Evolutionary conservation across 2,888 invertebrate genomes (phyloP), one percentile per base, ranked within the genome.

Genomic region (Napeogenes sylphis): DNA sequence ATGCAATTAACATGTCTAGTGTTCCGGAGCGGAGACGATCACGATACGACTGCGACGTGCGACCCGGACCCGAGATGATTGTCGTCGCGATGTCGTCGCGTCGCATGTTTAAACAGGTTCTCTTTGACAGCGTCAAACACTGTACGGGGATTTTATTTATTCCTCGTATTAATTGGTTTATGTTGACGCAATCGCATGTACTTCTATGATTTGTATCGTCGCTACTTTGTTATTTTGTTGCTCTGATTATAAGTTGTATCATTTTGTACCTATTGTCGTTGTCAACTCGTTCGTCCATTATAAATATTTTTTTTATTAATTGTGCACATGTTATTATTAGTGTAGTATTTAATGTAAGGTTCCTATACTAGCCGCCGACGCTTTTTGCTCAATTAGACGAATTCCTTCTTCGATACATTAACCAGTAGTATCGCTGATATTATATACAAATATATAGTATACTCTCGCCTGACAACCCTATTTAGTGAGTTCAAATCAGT

Each of bases 191-290:
- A 30, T 51, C 51, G 51, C 51, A 51, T 51, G 51, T 51, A 47
- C 38, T 38, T 42, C 8, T 51, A 51, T 3, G 51, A 51, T 30
- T 51, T 30, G 51, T 51, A 51, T 12, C 30, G 51, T 30, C 51
- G 51, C 51, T 51, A 51, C 30, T 51, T 51, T 51, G 51, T 51
- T 51, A 51, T 51, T 51, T n/a, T 51, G 51, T 51, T 51, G 30
- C 51, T 30, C 21, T 6, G 21, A 30, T 51, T 30, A 13, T 51
- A 30, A 12, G 51, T 6, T 30, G 21, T 51, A 6, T 51, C 51
- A 30, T 51, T 51, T 21, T 10, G 42, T 42, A 42, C 12, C 42
- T 51, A 51, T 51, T 51, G 21, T 51, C 51, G 51, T 51, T 51
- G 51, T 51, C 8, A 8, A 51, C 6, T 30, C 30, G 30, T 21